phyloP scores from a whole-genome alignment of 2,888 invertebrate genomes.

The Brachynemurus nebulosus region DNA sequence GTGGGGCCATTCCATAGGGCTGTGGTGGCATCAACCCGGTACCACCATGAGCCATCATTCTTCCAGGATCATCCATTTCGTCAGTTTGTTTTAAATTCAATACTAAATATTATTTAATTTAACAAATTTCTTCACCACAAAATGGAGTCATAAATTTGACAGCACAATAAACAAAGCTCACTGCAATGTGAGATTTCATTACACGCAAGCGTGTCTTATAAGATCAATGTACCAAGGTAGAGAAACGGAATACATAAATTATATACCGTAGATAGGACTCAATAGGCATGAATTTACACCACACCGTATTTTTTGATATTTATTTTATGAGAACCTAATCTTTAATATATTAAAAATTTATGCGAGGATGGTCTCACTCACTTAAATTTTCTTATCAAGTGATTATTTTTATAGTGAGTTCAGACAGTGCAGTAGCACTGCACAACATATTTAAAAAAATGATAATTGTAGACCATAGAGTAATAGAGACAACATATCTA shows the following conservation, averaged over 20 bases:
- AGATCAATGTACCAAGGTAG: conserved; percentile 6
- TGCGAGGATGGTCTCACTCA: too few species aligned
- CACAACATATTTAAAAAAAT: too few species aligned
- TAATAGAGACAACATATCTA: too few species aligned
- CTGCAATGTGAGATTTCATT: not conserved
- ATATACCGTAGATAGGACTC: not conserved
- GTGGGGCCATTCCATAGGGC: conserved; percentile 59
- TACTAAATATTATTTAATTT: too few species aligned
- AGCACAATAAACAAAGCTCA: conserved; percentile 10
- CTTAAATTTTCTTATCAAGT: too few species aligned
- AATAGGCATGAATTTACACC: not conserved
- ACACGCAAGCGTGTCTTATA: conserved; percentile 3
- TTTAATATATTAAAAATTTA: too few species aligned
- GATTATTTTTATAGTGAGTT: too few species aligned
- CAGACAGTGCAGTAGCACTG: too few species aligned
- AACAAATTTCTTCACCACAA: conserved; percentile 4
- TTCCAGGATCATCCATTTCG: conserved; percentile 62
- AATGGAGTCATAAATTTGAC: conserved; percentile 10
- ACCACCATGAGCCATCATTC: conserved; percentile 67
- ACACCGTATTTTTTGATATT: too few species aligned
- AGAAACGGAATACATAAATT: not conserved
- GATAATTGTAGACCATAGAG: too few species aligned
- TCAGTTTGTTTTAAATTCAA: too few species aligned
- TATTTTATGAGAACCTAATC: too few species aligned
- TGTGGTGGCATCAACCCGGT: conserved; percentile 70